These are phyloP conservation scores for Phrynocephalus forsythii DNA, from an alignment of 2,797 vertebrate species.

Conservation along the genomic window DNA sequence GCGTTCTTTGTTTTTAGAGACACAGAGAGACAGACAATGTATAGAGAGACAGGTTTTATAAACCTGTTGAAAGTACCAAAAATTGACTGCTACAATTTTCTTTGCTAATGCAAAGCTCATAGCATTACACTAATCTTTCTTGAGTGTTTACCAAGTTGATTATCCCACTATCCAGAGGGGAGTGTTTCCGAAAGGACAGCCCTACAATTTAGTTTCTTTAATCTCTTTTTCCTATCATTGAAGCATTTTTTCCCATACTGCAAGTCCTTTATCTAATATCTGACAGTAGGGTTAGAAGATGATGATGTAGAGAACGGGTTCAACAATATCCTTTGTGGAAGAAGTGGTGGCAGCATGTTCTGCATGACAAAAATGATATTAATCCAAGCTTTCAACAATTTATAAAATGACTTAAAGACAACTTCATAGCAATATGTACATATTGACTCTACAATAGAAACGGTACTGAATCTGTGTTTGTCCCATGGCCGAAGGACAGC, in stretches of 20 bases:
- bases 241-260: background rate
- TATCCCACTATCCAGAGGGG: background rate
- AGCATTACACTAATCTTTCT: background rate
- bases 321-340: slow-evolving; percentile 4
- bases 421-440: background rate
- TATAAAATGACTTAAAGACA: slow-evolving; percentile 48
- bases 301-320: background rate
- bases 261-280: background rate
- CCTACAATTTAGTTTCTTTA: background rate
- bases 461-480: background rate
- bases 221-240: background rate
- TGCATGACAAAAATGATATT: slow-evolving; percentile 4
- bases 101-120: background rate
- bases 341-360: background rate
- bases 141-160: background rate
- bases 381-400: slow-evolving; percentile 24
- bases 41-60: too few relatives aligned
- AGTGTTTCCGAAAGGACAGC: background rate
- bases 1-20: background rate
- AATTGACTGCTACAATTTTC: background rate
- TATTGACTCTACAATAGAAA: background rate
- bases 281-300: background rate
- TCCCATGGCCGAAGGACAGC: slow-evolving; percentile 7
- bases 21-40: too few relatives aligned
- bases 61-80: too few relatives aligned